Percentiles rank a stretch among this genome's conserved stretches.
phyloP scores from a whole-genome alignment of 2,888 invertebrate species.

The Cantharis rustica region DNA sequence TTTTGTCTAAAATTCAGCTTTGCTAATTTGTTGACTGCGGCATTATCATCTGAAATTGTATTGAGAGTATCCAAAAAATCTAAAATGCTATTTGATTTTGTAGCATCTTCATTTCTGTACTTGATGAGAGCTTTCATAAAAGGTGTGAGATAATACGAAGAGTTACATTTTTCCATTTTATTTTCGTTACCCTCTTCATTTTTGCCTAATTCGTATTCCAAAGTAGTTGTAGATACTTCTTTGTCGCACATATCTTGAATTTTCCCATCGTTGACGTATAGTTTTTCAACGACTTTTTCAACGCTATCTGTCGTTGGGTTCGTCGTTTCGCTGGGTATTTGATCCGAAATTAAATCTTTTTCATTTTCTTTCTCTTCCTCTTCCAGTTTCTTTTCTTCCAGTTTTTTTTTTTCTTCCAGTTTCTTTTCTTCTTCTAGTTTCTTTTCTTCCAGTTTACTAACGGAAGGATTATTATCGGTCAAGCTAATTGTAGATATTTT shows the following conservation, averaged over 20 bases:
- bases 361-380: not conserved
- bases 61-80: constrained; percentile 16
- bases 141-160: constrained; percentile 6
- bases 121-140: constrained; percentile 14
- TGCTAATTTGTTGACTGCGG: not conserved
- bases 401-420: too few relatives aligned
- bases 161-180: not conserved
- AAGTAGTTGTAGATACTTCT: not conserved
- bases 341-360: not conserved
- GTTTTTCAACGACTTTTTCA: not conserved
- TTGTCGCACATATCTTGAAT: not conserved
- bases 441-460: too few relatives aligned
- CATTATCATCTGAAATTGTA: not conserved
- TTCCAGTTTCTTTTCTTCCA: too few relatives aligned
- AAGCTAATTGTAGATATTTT: not conserved
- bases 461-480: not conserved
- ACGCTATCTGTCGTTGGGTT: too few relatives aligned
- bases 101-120: not conserved
- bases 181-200: not conserved
- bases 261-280: not conserved
- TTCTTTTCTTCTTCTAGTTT: too few relatives aligned
- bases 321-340: too few relatives aligned
- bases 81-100: not conserved
- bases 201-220: not conserved
- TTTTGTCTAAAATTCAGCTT: not conserved